Base-by-base conservation (phyloP, 1,140 invertebrate species). In the Caenorhabditis remanei region DNA sequence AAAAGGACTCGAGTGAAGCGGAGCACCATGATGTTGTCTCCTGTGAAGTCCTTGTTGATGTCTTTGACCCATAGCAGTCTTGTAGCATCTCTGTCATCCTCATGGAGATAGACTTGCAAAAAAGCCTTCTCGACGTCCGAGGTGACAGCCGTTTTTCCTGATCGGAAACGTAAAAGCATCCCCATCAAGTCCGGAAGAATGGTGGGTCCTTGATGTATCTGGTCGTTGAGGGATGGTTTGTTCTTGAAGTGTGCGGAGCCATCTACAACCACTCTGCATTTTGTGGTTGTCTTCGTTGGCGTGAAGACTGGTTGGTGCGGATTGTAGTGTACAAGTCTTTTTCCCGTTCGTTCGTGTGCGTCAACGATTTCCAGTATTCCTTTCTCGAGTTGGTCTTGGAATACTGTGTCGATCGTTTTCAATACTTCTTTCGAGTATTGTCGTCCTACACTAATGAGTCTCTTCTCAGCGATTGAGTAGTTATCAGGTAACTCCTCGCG, bases 291-390 rank as follows among this genome's bases (percentile, higher is more conserved):
- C 41, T 89, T 89, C 14, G 83, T 56, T 32, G 85, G 89, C 14
- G 90, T 48, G 0, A 94, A 92, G 0, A 84, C 82, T 53, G 94
- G 93, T 91, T 94, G 94, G 9, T 93, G 93, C 19, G 94, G 92
- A 93, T 94, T 91, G 92, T 89, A 79, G 65, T 89, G n/a, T 4
- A 88, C n/a, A 19, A 41, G 13, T 71, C 83, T 41, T 8, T 71
- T 46, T 24, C 24, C 56, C 2, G 56, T 46, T 41, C 67, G 46
- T 21, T 53, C 61, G 7, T 32, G 4, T 3, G 56, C 9, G n/a
- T 87, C 48, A 7, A 88, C 87, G 3, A 40, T 48, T 65, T 88
- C 88, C 41, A 88, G 46, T 9, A 88, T 88, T 4, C 32, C 50
- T 11, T 85, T 58, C 4, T 55, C 16, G 9, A 88, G 61, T 61